Base-by-base conservation (phyloP, 1,140 invertebrate genomes). In the Magallana ariakensis region DNA sequence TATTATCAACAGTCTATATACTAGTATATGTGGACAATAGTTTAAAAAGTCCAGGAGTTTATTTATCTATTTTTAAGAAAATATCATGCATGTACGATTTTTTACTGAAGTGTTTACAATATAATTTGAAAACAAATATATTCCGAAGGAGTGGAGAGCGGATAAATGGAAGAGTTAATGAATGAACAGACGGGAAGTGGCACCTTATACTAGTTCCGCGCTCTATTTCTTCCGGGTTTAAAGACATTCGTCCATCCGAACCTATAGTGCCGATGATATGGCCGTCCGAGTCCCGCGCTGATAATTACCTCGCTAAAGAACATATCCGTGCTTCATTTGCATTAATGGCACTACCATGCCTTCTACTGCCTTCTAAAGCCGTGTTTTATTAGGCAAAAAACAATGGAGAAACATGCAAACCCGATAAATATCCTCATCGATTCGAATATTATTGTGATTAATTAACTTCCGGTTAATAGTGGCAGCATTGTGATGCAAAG, bases 361-460 rank as follows among this genome's bases (percentile, higher is more conserved):
- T 75, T 75, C 22, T 13, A 75, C 66, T 26, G 22, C 66, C 33
- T 13, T n/a, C 66, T 11, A 33, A 75, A 75, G 66, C 22, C 66
- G 66, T 9, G 22, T 75, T 75, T 75, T 75, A 75, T 75, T 19
- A 13, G 66, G 4, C 19, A 22, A 26, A 46, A 75, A 75, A 75
- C 66, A 75, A 33, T 75, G 26, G 19, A 26, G 66, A 33, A 26
- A 75, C 66, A 75, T 75, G 66, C 66, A 75, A 75, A 75, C 22
- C 66, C 66, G 66, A 75, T 75, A 75, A 75, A 75, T 75, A 75
- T 75, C 66, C 66, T 22, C 66, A 75, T 75, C 66, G 66, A 75
- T 26, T 75, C 22, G 66, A 75, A 75, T 75, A 75, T 75, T 75
- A 75, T 75, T 75, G 66, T 26, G 66, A 75, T 75, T 75, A 75